phyloP scores from a whole-genome alignment of 1,140 invertebrate genomes.

The Meloidogyne floridensis region DNA sequence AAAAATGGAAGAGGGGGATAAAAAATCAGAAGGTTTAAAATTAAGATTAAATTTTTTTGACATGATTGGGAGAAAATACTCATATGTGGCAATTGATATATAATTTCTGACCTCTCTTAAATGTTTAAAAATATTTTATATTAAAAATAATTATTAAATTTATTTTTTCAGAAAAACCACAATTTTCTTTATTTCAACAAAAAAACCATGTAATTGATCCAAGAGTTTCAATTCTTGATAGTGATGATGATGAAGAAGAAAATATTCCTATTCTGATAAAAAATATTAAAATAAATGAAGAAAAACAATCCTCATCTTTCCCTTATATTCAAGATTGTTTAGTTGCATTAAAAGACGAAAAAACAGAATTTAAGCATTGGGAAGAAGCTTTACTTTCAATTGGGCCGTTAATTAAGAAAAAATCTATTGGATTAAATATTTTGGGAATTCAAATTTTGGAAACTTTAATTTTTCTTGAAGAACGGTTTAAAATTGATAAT shows the following conservation, averaged over 20 bases:
- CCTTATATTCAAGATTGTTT: slow-evolving; percentile 28
- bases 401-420: slow-evolving; percentile 10
- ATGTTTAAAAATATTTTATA: no score
- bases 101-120: no score
- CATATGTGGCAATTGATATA: no score
- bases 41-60: neutral
- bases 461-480: slow-evolving; percentile 10
- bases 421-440: slow-evolving; percentile 19
- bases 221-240: slow-evolving; percentile 17
- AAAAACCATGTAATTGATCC: neutral
- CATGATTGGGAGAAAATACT: no score
- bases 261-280: neutral
- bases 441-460: slow-evolving; percentile 15
- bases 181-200: neutral
- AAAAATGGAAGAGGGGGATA: neutral
- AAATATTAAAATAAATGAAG: neutral
- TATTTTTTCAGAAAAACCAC: neutral
- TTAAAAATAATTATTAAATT: neutral
- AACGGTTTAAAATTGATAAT: slow-evolving; percentile 16
- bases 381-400: slow-evolving; percentile 15
- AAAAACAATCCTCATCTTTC: neutral
- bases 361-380: slow-evolving; percentile 17
- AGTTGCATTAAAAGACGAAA: slow-evolving; percentile 5
- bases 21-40: slow-evolving; percentile 1
- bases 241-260: slow-evolving; percentile 26